Evolutionary conservation across 2,113 vertebrate genomes (phyloP).

Genomic region (Rhynchomys soricoides): DNA sequence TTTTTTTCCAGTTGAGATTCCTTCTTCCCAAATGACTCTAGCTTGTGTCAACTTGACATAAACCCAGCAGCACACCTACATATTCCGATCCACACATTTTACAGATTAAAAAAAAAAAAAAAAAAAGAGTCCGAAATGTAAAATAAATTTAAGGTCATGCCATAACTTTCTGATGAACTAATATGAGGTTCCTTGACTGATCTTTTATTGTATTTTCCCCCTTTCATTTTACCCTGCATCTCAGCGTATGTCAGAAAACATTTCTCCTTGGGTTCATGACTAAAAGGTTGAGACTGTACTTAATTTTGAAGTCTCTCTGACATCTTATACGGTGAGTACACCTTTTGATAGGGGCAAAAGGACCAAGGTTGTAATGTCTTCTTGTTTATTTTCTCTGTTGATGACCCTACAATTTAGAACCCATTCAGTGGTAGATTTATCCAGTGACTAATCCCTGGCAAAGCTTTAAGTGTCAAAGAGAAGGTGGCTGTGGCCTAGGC

Average conservation of each 20-base stretch:
- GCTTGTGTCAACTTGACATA: neutral
- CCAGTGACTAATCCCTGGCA: constrained; percentile 59
- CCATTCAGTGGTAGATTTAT: constrained; percentile 68
- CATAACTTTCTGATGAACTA: neutral
- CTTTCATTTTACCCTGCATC: constrained; percentile 9
- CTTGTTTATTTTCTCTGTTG: constrained; percentile 66
- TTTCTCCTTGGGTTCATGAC: constrained; percentile 31
- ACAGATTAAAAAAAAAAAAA: constrained; percentile 42
- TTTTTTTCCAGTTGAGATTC: neutral
- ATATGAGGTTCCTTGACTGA: constrained; percentile 8
- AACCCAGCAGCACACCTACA: neutral
- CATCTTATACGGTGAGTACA: constrained; percentile 37
- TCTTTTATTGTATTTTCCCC: constrained; percentile 34
- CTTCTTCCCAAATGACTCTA: neutral
- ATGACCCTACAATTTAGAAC: constrained; percentile 64
- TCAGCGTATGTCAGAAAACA: constrained; percentile 57
- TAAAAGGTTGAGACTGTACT: constrained; percentile 21
- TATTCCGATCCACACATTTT: constrained; percentile 28
- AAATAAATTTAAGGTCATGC: constrained; percentile 24
- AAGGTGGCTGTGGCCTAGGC: constrained; percentile 59
- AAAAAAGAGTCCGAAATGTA: constrained; percentile 43
- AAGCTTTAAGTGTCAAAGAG: constrained; percentile 47
- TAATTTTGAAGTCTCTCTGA: constrained; percentile 52
- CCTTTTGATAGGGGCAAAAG: constrained; percentile 48
- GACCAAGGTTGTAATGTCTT: constrained; percentile 63